These are phyloP conservation scores for Pachycephus smyrnensis DNA, from an alignment of 2,888 invertebrate species.

Conservation along the genomic window DNA sequence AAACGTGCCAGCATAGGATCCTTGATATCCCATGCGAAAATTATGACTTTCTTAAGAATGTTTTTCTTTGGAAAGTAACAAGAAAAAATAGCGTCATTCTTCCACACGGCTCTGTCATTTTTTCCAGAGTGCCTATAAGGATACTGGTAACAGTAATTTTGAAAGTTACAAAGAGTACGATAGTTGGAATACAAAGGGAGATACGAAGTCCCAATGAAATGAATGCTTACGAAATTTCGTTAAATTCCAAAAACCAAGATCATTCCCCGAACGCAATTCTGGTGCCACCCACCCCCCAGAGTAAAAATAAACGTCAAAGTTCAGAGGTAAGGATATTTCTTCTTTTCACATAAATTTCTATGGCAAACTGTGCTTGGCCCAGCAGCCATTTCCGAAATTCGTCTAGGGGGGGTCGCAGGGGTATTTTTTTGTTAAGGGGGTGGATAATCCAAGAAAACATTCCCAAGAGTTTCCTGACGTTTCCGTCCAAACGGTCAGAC, in stretches of 20 bases:
- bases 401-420: neutral
- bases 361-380: neutral
- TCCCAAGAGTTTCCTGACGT: neutral
- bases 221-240: neutral
- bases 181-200: neutral
- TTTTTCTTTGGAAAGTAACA: neutral
- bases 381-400: neutral
- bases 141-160: neutral
- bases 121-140: neutral
- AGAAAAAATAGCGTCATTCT: neutral
- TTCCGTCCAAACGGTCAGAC: neutral
- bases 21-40: neutral
- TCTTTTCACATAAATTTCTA: neutral
- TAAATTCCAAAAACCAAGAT: neutral
- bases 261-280: neutral
- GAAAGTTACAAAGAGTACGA: neutral
- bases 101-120: neutral
- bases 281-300: neutral
- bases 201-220: neutral
- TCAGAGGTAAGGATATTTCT: neutral
- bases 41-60: neutral
- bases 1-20: neutral
- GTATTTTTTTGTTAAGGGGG: neutral
- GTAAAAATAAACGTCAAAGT: neutral
- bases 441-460: neutral